phyloP scores from a whole-genome alignment of 64 coral and sea anemone genomes.

The Cladopsammia gracilis region DNA sequence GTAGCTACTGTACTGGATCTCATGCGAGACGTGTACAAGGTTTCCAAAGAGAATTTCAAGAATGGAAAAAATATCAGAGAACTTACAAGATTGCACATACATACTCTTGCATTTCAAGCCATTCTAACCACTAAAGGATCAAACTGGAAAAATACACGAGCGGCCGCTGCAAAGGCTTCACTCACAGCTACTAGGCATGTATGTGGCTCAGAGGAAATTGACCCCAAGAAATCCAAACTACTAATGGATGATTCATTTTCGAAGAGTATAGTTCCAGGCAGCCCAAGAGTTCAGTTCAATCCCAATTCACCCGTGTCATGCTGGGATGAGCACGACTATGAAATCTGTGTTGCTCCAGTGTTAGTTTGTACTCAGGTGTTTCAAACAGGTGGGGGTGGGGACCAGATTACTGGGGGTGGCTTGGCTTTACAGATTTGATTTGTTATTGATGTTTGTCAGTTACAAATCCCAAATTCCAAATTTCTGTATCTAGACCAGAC shows the following conservation, averaged over 20 bases:
- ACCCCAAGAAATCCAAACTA: conserved; percentile 85
- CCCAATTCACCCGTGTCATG: conserved; percentile 86
- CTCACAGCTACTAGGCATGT: conserved; percentile 87
- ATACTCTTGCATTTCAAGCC: conserved; percentile 95
- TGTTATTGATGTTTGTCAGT: too few relatives aligned
- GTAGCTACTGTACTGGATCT: conserved; percentile 89
- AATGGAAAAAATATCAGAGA: conserved; percentile 45
- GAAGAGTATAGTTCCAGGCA: conserved; percentile 66
- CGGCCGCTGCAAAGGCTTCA: conserved; percentile 85
- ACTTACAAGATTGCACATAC: conserved; percentile 87
- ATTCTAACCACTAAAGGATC: conserved; percentile 75
- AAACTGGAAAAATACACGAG: conserved; percentile 82
- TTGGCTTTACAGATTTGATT: conserved; percentile 69
- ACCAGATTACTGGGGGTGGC: conserved; percentile 90
- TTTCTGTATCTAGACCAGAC: too few relatives aligned
- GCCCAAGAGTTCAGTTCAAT: conserved; percentile 84
- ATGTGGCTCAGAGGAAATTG: conserved; percentile 84
- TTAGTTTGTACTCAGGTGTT: conserved; percentile 90
- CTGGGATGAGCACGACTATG: conserved; percentile 88
- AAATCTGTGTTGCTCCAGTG: conserved; percentile 92
- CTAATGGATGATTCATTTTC: conserved; percentile 98
- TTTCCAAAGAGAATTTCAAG: conserved; percentile 33
- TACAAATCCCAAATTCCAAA: too few relatives aligned
- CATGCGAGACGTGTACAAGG: conserved; percentile 85
- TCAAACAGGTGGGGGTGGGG: conserved; percentile 90